phyloP scores from a whole-genome alignment of 2,113 vertebrate species.

The Dendrocopos noguchii region DNA sequence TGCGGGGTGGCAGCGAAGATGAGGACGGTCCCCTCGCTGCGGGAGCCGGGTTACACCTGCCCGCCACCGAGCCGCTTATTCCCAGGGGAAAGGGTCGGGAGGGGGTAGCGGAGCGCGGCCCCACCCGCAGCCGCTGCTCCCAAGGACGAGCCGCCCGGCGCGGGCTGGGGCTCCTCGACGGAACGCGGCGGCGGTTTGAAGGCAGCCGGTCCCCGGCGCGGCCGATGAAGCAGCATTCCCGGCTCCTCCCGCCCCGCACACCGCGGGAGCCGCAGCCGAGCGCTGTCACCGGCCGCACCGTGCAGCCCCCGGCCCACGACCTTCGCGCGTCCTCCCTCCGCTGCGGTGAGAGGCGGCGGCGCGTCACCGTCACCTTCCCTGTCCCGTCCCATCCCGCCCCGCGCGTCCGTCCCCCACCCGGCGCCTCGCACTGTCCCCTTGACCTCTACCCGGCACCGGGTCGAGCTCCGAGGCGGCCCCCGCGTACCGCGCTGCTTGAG shows the following conservation, averaged over 20 bases:
- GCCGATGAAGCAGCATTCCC: background rate
- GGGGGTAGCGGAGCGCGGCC: background rate
- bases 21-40: background rate
- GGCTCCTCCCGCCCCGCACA: background rate
- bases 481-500: slow-evolving; percentile 36
- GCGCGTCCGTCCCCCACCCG: background rate
- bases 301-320: background rate
- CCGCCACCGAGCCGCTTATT: background rate
- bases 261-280: too few relatives aligned
- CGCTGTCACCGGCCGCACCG: background rate
- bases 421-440: background rate
- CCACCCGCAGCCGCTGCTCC: background rate
- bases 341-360: too few relatives aligned
- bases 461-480: background rate
- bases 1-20: rapidly evolving
- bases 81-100: background rate
- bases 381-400: background rate
- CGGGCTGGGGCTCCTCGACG: too few relatives aligned
- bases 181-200: background rate
- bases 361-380: background rate
- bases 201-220: background rate
- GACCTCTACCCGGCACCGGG: background rate
- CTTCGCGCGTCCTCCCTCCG: background rate
- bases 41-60: background rate
- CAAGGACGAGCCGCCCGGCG: background rate